Percentiles rank a stretch among this genome's conserved stretches.
Conservation (phyloP, 92 coral and sea anemone genomes). For the Heteractis magnifica region DNA sequence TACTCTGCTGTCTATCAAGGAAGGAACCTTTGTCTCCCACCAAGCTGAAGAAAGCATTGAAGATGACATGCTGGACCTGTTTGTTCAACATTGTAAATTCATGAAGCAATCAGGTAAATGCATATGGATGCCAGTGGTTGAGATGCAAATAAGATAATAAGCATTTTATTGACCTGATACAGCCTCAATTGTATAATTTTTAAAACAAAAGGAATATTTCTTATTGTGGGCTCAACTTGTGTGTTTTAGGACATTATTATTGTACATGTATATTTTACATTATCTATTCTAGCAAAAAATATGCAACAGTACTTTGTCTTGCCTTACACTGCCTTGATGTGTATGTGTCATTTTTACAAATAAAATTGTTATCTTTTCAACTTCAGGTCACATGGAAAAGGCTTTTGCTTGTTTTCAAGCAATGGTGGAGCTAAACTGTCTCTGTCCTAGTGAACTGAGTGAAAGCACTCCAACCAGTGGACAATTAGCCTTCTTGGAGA, state of each 20-base stretch:
- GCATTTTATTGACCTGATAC: too few relatives aligned
- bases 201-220: too few relatives aligned
- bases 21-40: slow-evolving; percentile 85
- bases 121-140: too few relatives aligned
- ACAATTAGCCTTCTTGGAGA: slow-evolving; percentile 79
- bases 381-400: slow-evolving; percentile 86
- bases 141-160: too few relatives aligned
- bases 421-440: slow-evolving; percentile 85
- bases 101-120: slow-evolving; percentile 74
- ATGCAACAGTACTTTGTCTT: too few relatives aligned
- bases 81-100: slow-evolving; percentile 79
- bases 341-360: background rate
- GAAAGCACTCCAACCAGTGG: slow-evolving; percentile 50
- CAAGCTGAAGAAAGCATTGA: slow-evolving; percentile 73
- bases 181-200: too few relatives aligned
- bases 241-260: too few relatives aligned
- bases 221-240: too few relatives aligned
- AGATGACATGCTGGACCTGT: slow-evolving; percentile 80
- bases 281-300: too few relatives aligned
- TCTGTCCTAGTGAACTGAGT: slow-evolving; percentile 64
- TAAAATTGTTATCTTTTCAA: background rate
- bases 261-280: too few relatives aligned
- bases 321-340: too few relatives aligned
- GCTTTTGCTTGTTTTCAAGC: slow-evolving; percentile 89
- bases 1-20: slow-evolving; percentile 83